Base-by-base conservation (phyloP, 92 coral and sea anemone genomes). In the Paragorgia papillata region DNA sequence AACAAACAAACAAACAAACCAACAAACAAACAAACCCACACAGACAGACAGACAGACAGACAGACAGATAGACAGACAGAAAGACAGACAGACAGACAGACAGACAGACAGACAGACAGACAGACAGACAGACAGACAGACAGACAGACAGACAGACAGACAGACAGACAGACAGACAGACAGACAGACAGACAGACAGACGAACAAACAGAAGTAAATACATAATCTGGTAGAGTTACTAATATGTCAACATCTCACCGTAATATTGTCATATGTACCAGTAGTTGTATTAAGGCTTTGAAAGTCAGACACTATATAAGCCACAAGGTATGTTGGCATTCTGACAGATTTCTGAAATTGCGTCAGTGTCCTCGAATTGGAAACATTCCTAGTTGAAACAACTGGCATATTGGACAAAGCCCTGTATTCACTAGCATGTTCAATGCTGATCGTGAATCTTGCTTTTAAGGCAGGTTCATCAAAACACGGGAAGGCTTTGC, bases 401-500 rank as follows among this genome's bases (percentile, higher is more conserved):
- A 70, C 37, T 3, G 96, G 92, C 97, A 92, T 92, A 81, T 92
- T 92, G 64, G 91, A 84, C 62, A 92, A 58, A 5, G 96, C 85
- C 29, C 75, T 51, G 66, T 83, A 79, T 50, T 68, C 80, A 27
- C 83, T 86, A 9, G 78, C 87, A 57, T 92, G 97, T 17, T 78
- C 97, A n/a, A 92, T 74, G 21, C 96, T 87, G 7, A 92, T 82
- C 64, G 62, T 92, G 25, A 87, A 92, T 0, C 92, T 90, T 40
- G 97, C 96, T 71, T 92, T 92, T 82, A 90, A 76, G 14, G 92
- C 96, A n/a, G 97, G 97, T 56, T 92, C 97, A 54, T 92, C 97
- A 73, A 92, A 92, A 60, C 97, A 92, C 10, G 97, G 97, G 61
- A 92, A 80, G 0, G 97, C 96, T 46, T 70, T 85, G 25, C 97